Conservation (phyloP, 2,113 vertebrate species). For the Pagrus major region DNA sequence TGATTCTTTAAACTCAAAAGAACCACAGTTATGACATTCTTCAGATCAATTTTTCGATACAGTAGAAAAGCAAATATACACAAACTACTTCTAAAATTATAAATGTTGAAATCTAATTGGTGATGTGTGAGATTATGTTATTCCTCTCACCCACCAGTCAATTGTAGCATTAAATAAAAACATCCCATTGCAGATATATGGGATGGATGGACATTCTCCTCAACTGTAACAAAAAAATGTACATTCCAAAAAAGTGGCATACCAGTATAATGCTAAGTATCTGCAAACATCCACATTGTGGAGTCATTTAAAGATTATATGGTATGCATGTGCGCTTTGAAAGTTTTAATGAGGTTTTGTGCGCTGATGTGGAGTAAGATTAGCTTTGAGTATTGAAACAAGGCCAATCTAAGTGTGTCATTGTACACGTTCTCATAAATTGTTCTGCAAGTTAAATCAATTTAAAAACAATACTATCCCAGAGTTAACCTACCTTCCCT, state of each 20-base stretch:
- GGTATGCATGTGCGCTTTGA: constrained; percentile 39
- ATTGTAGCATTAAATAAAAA: constrained; percentile 21
- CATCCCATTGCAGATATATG: constrained; percentile 24
- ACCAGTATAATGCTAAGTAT: constrained; percentile 14
- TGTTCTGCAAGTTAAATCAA: constrained; percentile 26
- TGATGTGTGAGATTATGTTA: constrained; percentile 1
- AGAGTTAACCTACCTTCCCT: constrained; percentile 36
- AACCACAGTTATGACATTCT: constrained; percentile 45
- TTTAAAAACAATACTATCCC: constrained; percentile 23
- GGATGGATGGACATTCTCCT: constrained; percentile 32
- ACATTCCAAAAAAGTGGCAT: constrained; percentile 32
- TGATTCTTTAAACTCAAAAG: constrained; percentile 47
- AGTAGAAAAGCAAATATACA: constrained; percentile 59
- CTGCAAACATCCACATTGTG: constrained; percentile 49
- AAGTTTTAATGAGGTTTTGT: constrained; percentile 29
- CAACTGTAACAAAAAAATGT: constrained; percentile 30
- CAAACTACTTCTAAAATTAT: constrained; percentile 32
- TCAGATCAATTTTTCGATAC: constrained; percentile 30
- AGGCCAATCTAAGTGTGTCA: neutral
- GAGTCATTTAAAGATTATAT: constrained; percentile 18
- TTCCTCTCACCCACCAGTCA: neutral
- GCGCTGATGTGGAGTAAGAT: constrained; percentile 8
- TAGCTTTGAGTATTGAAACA: constrained; percentile 16
- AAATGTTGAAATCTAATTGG: constrained; percentile 44
- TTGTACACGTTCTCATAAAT: constrained; percentile 12